Evolutionary conservation across 1,140 invertebrate species (phyloP).

Genomic region (Lethrus apterus): DNA sequence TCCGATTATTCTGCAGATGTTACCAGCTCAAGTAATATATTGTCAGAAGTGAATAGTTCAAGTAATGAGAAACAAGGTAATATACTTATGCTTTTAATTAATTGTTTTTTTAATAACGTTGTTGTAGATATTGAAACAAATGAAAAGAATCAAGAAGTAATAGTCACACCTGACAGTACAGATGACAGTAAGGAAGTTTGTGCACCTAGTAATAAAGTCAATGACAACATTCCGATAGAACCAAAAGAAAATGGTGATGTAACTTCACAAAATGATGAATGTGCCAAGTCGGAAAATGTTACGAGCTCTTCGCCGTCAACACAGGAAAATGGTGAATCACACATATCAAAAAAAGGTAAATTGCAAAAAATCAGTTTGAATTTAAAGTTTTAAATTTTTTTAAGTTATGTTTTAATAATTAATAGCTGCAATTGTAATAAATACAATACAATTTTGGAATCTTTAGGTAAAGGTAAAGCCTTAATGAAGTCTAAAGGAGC

Average conservation of each 20-base stretch:
- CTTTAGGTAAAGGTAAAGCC: constrained; percentile 36
- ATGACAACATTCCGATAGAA: constrained; percentile 1
- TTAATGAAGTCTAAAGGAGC: constrained; percentile 24
- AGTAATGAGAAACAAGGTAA: not conserved
- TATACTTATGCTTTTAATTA: not conserved
- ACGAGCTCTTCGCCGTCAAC: constrained; percentile 16
- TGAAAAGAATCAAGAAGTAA: not conserved
- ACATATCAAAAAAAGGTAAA: no score
- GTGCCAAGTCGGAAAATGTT: constrained; percentile 14
- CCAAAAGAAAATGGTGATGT: constrained; percentile 13
- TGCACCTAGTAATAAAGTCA: not conserved
- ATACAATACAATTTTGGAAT: no score
- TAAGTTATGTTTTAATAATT: no score
- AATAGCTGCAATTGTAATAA: no score
- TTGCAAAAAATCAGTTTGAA: not conserved
- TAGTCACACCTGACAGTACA: constrained; percentile 16
- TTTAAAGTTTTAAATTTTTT: no score
- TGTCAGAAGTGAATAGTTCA: constrained; percentile 2
- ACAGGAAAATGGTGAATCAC: constrained; percentile 23
- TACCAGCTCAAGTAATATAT: not conserved
- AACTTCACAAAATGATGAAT: constrained; percentile 22
- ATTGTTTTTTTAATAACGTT: not conserved
- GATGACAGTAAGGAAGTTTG: constrained; percentile 15
- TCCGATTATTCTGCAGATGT: not conserved
- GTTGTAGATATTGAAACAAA: not conserved